Conservation (phyloP, 2,113 vertebrate species). For the Parus major region DNA sequence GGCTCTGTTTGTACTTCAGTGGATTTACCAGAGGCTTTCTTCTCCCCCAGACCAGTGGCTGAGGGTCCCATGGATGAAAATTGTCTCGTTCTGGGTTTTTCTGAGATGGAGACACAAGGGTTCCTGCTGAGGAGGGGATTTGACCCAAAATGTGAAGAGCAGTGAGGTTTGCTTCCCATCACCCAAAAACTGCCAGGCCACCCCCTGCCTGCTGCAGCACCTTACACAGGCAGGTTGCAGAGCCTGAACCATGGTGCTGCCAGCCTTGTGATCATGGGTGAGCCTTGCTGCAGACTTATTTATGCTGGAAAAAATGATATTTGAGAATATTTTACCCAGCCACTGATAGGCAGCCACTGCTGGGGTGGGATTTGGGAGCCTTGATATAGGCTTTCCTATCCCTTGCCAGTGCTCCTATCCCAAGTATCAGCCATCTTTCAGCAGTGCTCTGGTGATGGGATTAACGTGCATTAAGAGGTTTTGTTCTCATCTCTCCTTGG, state of each 20-base stretch:
- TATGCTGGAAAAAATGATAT: neutral
- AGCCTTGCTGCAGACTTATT: neutral
- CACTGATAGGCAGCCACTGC: neutral
- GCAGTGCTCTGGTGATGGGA: constrained; percentile 26
- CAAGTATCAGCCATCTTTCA: constrained; percentile 41
- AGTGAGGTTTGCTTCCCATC: neutral
- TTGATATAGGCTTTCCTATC: neutral
- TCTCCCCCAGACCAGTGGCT: neutral
- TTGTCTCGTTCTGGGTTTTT: neutral
- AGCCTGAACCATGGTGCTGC: neutral
- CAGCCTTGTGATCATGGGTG: neutral
- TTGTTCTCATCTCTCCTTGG: constrained; percentile 47
- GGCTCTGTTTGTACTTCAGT: neutral
- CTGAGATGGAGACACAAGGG: neutral
- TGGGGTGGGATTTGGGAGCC: neutral
- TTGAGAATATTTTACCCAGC: neutral
- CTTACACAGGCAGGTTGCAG: neutral
- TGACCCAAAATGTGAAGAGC: rapidly evolving
- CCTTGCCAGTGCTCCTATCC: neutral
- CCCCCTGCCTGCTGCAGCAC: neutral
- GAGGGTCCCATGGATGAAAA: neutral
- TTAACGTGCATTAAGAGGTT: constrained; percentile 44
- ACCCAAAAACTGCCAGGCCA: neutral
- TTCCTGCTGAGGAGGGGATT: neutral
- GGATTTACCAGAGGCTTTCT: neutral